phyloP scores from a whole-genome alignment of 53 echinoderm and acorn worm genomes.

The Apostichopus leukothele region DNA sequence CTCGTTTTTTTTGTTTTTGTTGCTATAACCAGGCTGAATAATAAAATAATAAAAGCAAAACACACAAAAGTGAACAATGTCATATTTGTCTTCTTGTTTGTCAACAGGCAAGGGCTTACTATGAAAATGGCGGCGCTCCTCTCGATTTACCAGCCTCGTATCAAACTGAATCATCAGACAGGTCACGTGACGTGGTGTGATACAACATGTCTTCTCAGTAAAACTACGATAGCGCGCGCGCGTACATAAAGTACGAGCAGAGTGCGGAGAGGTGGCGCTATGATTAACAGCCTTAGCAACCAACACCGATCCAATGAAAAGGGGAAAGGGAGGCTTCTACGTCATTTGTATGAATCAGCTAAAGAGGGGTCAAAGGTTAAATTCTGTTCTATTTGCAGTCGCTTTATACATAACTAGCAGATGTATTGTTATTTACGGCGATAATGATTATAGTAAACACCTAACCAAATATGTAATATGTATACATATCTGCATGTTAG shows the following conservation, averaged over 20 bases:
- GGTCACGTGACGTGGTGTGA: conserved; percentile 28
- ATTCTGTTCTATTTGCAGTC: too few relatives aligned
- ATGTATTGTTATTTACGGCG: too few relatives aligned
- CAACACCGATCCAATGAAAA: conserved; percentile 6
- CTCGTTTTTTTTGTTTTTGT: not conserved
- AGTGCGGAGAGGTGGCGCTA: not conserved
- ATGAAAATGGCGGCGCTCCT: not conserved
- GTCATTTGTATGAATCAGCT: not conserved
- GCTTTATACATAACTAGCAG: too few relatives aligned
- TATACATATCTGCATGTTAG: not conserved
- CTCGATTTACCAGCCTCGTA: conserved; percentile 30
- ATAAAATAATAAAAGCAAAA: too few relatives aligned
- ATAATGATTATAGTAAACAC: too few relatives aligned
- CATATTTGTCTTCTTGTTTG: not conserved
- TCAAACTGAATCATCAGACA: conserved; percentile 15
- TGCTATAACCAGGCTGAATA: not conserved
- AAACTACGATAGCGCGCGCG: conserved; percentile 1
- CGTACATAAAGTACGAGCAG: not conserved
- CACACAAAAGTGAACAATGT: too few relatives aligned
- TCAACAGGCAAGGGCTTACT: conserved; percentile 23
- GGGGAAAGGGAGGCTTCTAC: not conserved
- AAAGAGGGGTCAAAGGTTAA: too few relatives aligned
- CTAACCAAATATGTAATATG: too few relatives aligned
- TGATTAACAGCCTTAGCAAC: not conserved
- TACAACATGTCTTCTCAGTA: conserved; percentile 13